A percentile compares a stretch with the other conserved stretches of the same genome.
Evolutionary conservation across 2,797 vertebrate genomes (phyloP).

Genomic region (Falco berigora): DNA sequence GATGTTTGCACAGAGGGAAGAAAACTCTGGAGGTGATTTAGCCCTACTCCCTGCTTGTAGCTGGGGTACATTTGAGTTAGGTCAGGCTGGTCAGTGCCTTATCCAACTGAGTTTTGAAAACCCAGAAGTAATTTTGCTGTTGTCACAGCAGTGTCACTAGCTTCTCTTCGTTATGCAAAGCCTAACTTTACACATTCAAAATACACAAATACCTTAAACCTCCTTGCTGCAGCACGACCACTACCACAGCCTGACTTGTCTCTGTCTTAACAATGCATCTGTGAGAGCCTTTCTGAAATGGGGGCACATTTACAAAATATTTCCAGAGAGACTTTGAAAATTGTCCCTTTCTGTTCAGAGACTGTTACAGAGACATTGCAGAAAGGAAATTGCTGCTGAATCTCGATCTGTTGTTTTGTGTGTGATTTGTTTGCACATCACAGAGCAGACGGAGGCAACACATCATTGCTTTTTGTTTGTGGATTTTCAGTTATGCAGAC

Average conservation of each 20-base stretch:
- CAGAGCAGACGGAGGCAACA: background rate
- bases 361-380: background rate
- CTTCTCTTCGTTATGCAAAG: background rate
- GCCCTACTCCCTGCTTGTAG: background rate
- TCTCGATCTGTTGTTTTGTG: background rate
- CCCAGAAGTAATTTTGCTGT: background rate
- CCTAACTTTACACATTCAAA: background rate
- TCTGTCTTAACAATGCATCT: background rate
- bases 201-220: background rate
- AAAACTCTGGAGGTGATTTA: background rate
- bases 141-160: background rate
- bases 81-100: background rate
- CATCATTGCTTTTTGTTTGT: background rate
- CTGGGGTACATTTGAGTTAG: background rate
- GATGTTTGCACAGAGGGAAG: background rate
- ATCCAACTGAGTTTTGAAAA: background rate
- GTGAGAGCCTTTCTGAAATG: background rate
- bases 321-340: background rate
- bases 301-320: background rate
- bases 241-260: background rate
- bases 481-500: background rate
- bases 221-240: rapidly evolving
- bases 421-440: background rate
- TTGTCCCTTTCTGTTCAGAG: background rate
- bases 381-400: background rate